Evolutionary conservation across 1,140 invertebrate species (phyloP), one percentile per base, ranked within the genome.

Genomic region (Leptinotarsa lineolata): DNA sequence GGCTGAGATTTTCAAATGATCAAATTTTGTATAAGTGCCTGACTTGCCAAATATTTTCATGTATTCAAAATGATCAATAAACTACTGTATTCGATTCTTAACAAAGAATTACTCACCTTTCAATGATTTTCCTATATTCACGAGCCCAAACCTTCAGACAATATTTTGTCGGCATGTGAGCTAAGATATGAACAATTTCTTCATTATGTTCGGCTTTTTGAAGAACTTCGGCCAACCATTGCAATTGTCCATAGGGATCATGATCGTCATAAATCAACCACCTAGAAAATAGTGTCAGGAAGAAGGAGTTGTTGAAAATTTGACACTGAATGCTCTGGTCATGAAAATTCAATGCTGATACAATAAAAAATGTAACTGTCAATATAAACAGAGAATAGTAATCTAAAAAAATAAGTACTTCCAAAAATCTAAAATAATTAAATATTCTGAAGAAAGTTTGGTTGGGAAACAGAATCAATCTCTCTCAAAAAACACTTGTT

Each of bases 131-230:
- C 82, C 4, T 87, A 84, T 75, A 95, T 94, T 76, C 89, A 84
- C 67, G 89, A 83, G 85, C 0, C 90, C 89, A 20, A 93, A 95
- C 79, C 91, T 90, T 93, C 93, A 97, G 20, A 46, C 76, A 68
- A 63, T 64, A 69, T 44, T 20, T 20, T 1, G 93, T 89, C 0
- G 94, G 94, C 67, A 97, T 91, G 78, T 97, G 96, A 1, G 90
- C 90, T 21, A 97, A 82, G 48, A 97, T 92, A 78, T 96, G 93
- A 5, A 96, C 95, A 76, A 89, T 89, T 80, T 95, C 93, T 2
- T 86, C 84, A 11, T 86, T 87, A 45, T 86, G 79, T 83, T 96
- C 95, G 8, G 94, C 92, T 76, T 89, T 81, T 48, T 89, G 83
- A 15, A 97, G 83, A 3, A 90, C 90, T 18, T 90, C 79, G 1